Evolutionary conservation across 2,888 invertebrate genomes (phyloP).

Genomic region (Synanthedon andrenaeformis): DNA sequence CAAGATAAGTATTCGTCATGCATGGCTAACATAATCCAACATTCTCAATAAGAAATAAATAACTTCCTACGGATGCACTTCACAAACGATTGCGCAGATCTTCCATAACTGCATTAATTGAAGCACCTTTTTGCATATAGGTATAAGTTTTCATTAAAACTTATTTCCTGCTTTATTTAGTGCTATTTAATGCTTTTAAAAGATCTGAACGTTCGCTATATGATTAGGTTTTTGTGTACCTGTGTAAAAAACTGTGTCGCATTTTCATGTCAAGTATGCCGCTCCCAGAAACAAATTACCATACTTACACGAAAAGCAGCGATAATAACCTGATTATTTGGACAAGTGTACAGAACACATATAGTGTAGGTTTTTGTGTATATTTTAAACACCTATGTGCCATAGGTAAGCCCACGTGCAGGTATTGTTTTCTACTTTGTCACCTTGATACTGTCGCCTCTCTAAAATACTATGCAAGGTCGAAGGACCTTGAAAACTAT

Average conservation of each 20-base stretch:
- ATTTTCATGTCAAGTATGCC: no score
- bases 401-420: conserved; percentile 20
- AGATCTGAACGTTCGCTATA: not conserved
- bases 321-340: no score
- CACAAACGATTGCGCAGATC: not conserved
- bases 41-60: not conserved
- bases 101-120: not conserved
- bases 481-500: not conserved
- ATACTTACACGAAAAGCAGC: no score
- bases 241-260: no score
- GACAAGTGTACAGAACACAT: no score
- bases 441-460: conserved; percentile 29
- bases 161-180: not conserved
- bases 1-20: conserved; percentile 1
- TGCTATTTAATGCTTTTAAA: not conserved
- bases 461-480: conserved; percentile 15
- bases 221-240: no score
- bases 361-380: no score
- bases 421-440: conserved; percentile 26
- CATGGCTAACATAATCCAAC: not conserved
- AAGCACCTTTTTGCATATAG: not conserved
- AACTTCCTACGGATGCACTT: not conserved
- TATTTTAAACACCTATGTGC: not conserved
- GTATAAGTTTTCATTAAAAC: not conserved
- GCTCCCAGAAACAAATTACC: no score